Base-by-base conservation (phyloP, 2,113 vertebrate species). In the Uropsilus gracilis region DNA sequence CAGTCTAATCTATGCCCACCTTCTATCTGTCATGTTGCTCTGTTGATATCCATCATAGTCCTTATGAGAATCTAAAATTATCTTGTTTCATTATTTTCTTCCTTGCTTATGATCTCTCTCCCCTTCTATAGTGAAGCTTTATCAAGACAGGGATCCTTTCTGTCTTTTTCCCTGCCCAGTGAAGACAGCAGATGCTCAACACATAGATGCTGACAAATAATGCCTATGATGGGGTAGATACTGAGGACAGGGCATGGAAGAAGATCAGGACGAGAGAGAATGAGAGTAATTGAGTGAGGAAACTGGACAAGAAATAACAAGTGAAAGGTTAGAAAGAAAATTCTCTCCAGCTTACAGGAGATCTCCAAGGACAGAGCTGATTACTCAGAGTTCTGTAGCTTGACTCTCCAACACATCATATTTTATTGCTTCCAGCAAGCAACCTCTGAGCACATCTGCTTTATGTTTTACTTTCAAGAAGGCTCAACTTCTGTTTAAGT, bases 381-480 rank as follows among this genome's bases (percentile, higher is more conserved):
- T n/a, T 20, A 30, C 20, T 39, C 39, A 18, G 39, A 34, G 44
- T 42, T 57, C 22, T 92, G 30, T 53, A 8, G 48, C 30, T 39
- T 34, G 28, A 26, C 78, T 94, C 9, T 12, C 14, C 1, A 32
- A 26, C 13, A 20, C 6, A n/a, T 42, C n/a, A 26, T 24, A 28
- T 57, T 46, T 9, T 16, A 44, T 6, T 24, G 6, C 39, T 42
- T 4, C 37, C 50, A 69, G 24, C 6, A 59, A 63, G 28, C n/a
- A n/a, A n/a, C n/a, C n/a, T n/a, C n/a, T n/a, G n/a, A 50, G 68
- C 39, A 30, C 46, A 57, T 66, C 5, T 48, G 53, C 48, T 91
- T 69, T 93, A 34, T 66, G 69, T 87, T 72, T 93, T 44, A 76
- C 37, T 78, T 80, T 61, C 48, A 91, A 69, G 61, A 91, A 90